Evolutionary conservation across 1,140 invertebrate species (phyloP), one percentile per base, ranked within the genome.

Genomic region (Nylanderia fulva): DNA sequence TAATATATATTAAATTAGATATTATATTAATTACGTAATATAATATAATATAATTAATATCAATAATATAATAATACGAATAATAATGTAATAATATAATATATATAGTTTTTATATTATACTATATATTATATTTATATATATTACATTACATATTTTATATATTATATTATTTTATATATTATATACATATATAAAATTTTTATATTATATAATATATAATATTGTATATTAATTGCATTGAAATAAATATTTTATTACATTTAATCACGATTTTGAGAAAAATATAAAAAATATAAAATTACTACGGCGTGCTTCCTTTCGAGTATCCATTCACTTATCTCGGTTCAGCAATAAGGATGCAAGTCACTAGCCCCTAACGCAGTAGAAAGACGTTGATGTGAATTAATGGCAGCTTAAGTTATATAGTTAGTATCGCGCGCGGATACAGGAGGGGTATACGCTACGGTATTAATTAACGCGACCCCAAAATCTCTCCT

Each of bases 341-440:
- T 94, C 93, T 92, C 88, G 56, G 83, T 93, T 92, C 80, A 87
- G 91, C 93, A 93, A 94, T 87, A 93, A 94, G 93, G 90, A 93
- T 93, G 93, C 93, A 94, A 94, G 93, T 94, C 93, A 94, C 88
- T 85, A 33, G 82, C 87, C 90, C 87, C 75, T 85, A 60, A 76
- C 60, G 82, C 91, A 88, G 91, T 94, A 94, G 91, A 75, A 94
- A 94, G 93, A 94, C 94, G 90, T 95, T 95, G 94, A 95, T 94
- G 94, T 94, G 93, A 95, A 95, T 95, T 94, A 94, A 95, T 95
- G 94, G 92, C 86, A 87, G 94, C 93, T 94, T 94, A 93, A 93
- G 92, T 90, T 84, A 84, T 90, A 90, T 86, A 87, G 88, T 74
- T 69, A 86, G 82, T 86, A 52, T 89, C 80, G 68, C 77, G 77